Evolutionary conservation across 2,888 invertebrate species (phyloP).

Genomic region (Cheiracanthium punctorium): DNA sequence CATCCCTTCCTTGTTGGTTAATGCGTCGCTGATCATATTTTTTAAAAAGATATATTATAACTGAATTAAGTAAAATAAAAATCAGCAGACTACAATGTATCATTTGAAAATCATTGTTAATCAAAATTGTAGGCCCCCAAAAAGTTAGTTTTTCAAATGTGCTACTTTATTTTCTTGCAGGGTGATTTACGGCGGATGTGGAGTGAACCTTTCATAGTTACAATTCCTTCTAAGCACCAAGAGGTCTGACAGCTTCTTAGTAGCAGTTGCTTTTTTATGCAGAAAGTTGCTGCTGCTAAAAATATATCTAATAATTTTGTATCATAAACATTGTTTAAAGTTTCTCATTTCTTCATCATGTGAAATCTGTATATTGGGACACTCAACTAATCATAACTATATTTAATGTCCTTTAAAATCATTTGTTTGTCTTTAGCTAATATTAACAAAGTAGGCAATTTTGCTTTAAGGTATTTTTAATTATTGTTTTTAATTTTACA

Average conservation of each 20-base stretch:
- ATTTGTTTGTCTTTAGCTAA: background rate
- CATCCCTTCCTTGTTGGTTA: too few relatives aligned
- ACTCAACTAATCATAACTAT: background rate
- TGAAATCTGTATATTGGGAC: background rate
- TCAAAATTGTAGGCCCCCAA: too few relatives aligned
- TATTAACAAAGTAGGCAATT: background rate
- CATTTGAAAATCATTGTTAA: too few relatives aligned
- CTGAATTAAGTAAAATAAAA: too few relatives aligned
- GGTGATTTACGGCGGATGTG: conserved; percentile 98
- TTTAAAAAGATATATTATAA: too few relatives aligned
- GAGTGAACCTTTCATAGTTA: conserved; percentile 95
- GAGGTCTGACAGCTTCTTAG: conserved; percentile 80
- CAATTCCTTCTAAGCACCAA: conserved; percentile 87
- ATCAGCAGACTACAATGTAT: too few relatives aligned
- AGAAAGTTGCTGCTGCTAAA: conserved; percentile 63
- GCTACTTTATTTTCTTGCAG: conserved; percentile 78
- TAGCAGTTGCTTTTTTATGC: conserved; percentile 62
- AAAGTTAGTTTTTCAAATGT: too few relatives aligned
- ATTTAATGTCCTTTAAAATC: background rate
- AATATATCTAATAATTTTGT: background rate
- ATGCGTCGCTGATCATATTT: too few relatives aligned
- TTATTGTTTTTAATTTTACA: background rate
- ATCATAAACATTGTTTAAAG: conserved; percentile 7
- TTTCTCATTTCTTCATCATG: background rate
- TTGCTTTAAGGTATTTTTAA: too few relatives aligned